These are phyloP conservation scores for Perdita meconis DNA, from an alignment of 2,888 invertebrate genomes.

Conservation along the genomic window DNA sequence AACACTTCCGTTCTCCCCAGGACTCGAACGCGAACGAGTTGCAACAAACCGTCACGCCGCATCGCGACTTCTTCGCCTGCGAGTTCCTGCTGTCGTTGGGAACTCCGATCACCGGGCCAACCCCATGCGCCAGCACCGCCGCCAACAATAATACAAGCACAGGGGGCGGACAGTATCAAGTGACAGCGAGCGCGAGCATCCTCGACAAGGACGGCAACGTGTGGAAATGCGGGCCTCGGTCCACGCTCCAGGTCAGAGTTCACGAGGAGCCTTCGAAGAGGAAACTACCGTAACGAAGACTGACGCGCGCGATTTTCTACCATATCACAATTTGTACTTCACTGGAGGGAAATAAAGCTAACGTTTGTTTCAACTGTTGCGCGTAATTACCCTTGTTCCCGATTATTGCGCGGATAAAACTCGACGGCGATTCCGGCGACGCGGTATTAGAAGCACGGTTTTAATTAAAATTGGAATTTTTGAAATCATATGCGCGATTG, in stretches of 20 bases:
- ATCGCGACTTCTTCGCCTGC: slow-evolving; percentile 97
- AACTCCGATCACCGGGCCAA: slow-evolving; percentile 78
- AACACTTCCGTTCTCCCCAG: slow-evolving; percentile 69
- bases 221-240: slow-evolving; percentile 96
- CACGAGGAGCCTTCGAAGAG: slow-evolving; percentile 86
- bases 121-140: slow-evolving; percentile 42
- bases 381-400: too few species aligned
- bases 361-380: too few species aligned
- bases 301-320: background rate
- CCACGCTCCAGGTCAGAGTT: slow-evolving; percentile 90
- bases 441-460: background rate
- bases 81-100: slow-evolving; percentile 93
- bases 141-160: slow-evolving; percentile 56
- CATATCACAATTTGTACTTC: slow-evolving; percentile 12
- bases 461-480: background rate
- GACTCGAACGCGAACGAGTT: slow-evolving; percentile 86
- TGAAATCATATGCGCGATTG: background rate
- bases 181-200: slow-evolving; percentile 93
- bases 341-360: too few species aligned
- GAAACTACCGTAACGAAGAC: slow-evolving; percentile 75
- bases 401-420: too few species aligned
- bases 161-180: slow-evolving; percentile 89
- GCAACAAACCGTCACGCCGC: slow-evolving; percentile 92
- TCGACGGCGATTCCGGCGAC: background rate
- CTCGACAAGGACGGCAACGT: slow-evolving; percentile 93